Base-by-base conservation (phyloP, 2,888 invertebrate species). In the Therioaphis trifolii region DNA sequence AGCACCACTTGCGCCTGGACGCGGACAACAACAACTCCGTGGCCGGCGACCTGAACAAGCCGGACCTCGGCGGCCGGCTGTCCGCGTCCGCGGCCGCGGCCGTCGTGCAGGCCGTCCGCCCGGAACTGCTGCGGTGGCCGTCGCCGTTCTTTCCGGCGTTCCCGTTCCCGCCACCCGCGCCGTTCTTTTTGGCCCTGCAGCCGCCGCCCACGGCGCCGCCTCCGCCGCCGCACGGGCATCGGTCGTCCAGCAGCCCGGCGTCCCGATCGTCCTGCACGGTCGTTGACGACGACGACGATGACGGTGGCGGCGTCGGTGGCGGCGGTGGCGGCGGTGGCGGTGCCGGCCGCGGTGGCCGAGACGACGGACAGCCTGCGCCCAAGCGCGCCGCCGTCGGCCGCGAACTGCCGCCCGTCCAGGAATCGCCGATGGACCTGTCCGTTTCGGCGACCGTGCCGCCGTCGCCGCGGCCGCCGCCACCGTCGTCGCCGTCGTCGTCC, bases 371-470 rank as follows among this genome's bases (percentile, higher is more conserved):
- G 49, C 52, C n/a, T 2, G 9, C 74, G 18, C 29, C 66, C 1
- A 61, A 80, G 21, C 61, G 61, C 24, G 63, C 46, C 5, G 29
- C 71, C 35, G 40, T 29, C 24, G 24, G 4, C 14, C 15, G 77
- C 1, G 78, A 69, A 12, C 24, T 76, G 75, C 84, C 79, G 24
- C 85, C 85, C 14, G 85, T 85, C 35, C 85, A 85, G 24, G 85
- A 85, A 0, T 84, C 75, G 24, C 85, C 85, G 18, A 85, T 85
- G 69, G 85, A 85, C 46, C 49, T 85, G 52, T 61, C 77, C 68
- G 82, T 66, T 21, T 46, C 55, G 9, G 24, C 79, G 49, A n/a
- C 27, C 4, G 5, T n/a, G 21, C n/a, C 35, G 61, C 29, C 55
- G 18, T 29, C 29, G 24, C 4, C 46, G n/a, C 24, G 2, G 27